A percentile compares a stretch with the other conserved stretches of the same genome.
These are phyloP conservation scores for Linurgus olivaceus DNA, from an alignment of 2,797 vertebrate species.

Conservation along the genomic window DNA sequence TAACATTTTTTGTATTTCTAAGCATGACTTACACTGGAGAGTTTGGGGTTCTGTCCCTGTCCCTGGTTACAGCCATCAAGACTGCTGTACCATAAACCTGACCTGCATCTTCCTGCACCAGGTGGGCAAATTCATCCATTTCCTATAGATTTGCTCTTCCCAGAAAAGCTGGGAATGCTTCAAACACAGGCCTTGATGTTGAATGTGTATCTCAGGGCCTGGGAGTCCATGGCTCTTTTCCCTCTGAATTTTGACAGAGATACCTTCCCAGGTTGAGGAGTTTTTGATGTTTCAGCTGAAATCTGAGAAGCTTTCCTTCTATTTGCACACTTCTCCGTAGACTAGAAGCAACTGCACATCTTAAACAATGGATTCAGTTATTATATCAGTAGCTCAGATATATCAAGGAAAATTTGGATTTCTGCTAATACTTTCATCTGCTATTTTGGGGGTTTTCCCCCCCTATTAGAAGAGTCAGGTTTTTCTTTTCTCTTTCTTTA, in stretches of 20 bases:
- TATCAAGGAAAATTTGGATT: neutral
- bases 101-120: neutral
- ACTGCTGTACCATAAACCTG: neutral
- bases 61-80: neutral
- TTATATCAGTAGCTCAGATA: neutral
- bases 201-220: neutral
- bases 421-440: neutral
- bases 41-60: neutral
- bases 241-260: neutral
- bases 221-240: neutral
- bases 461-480: neutral
- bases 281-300: neutral
- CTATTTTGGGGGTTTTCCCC: accelerated
- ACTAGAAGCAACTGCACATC: neutral
- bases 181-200: neutral
- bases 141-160: neutral
- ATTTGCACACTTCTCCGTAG: neutral
- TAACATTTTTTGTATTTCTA: neutral
- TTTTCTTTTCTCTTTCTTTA: neutral
- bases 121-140: neutral
- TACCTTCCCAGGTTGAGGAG: neutral
- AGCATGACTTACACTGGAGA: neutral
- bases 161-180: neutral
- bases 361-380: neutral
- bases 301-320: neutral